Evolutionary conservation across 2,888 invertebrate genomes (phyloP), one percentile per base, ranked within the genome.

Genomic region (Xanthostigma xanthostigma): DNA sequence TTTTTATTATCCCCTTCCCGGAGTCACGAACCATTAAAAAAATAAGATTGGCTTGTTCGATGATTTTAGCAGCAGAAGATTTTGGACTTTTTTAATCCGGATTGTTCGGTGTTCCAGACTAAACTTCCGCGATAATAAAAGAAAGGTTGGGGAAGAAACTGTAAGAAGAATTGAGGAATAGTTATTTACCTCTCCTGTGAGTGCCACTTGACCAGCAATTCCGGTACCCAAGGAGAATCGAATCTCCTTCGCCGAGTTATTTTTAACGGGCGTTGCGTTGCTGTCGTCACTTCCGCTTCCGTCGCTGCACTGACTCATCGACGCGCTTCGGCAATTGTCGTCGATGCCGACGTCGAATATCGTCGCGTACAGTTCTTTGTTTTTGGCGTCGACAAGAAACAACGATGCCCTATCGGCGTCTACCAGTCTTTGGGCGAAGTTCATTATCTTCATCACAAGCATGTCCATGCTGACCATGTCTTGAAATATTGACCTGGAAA

Each of bases 381-480:
- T 81, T 54, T 77, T 76, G 37, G 74, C 70, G 65, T 90, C 89
- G 1, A 90, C 77, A 2, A 90, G 72, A 61, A 90, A 91, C 14
- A 91, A 68, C 0, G 89, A 89, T 0, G 89, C 88, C 36, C 89
- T 68, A 61, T 91, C 90, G 1, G 90, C 90, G 56, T 81, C 79
- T 8, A 90, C 89, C 8, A 90, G 68, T 41, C 78, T 74, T 62
- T 88, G 87, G 0, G 87, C 88, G 61, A 83, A 87, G 61, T 85
- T 84, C 76, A 90, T 79, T 50, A 90, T 84, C 62, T 85, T 84
- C 63, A 84, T 80, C 36, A 90, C 86, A 1, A 90, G 73, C 50
- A 78, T 76, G 57, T 89, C 87, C 72, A 89, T 80, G 54, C 84
- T 85, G 43, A 85, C 81, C 76, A 90, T 89, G 59, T 90, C 87